Evolutionary conservation across 2,113 vertebrate species (phyloP).

Genomic region (Cromileptes altivelis): DNA sequence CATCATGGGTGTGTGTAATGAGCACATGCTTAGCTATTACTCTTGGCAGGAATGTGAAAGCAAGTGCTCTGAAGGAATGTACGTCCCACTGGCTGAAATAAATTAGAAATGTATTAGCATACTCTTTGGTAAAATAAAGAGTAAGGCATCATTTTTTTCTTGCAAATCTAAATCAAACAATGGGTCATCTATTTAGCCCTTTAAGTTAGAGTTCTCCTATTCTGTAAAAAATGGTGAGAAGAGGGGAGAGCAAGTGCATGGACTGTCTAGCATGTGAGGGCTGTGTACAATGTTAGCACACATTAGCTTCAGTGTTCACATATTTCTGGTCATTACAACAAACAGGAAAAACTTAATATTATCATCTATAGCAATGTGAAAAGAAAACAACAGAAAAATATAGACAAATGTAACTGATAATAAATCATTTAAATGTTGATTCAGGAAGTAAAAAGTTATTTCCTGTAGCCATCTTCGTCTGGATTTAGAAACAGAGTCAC

Average conservation of each 20-base stretch:
- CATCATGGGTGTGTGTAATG: constrained; percentile 5
- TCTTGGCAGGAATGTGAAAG: background rate
- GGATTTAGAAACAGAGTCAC: background rate
- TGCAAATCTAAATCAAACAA: too few relatives aligned
- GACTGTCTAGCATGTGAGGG: background rate
- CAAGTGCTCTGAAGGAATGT: background rate
- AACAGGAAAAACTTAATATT: background rate
- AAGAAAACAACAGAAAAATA: background rate
- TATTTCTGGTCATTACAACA: background rate
- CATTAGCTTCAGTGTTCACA: too few relatives aligned
- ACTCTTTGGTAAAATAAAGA: background rate
- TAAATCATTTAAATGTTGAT: background rate
- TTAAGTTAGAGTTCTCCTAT: background rate
- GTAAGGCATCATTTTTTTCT: too few relatives aligned
- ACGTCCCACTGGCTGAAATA: background rate
- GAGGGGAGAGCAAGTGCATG: background rate
- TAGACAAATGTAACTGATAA: background rate
- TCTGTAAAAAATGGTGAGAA: background rate
- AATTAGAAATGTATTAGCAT: background rate
- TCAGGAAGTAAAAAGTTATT: background rate
- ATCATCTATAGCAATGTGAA: too few relatives aligned
- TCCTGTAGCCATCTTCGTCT: background rate
- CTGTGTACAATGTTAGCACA: background rate
- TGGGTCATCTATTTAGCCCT: background rate
- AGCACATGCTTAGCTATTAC: constrained; percentile 4